phyloP scores from a whole-genome alignment of 2,113 vertebrate species.

The Odocoileus virginianus region DNA sequence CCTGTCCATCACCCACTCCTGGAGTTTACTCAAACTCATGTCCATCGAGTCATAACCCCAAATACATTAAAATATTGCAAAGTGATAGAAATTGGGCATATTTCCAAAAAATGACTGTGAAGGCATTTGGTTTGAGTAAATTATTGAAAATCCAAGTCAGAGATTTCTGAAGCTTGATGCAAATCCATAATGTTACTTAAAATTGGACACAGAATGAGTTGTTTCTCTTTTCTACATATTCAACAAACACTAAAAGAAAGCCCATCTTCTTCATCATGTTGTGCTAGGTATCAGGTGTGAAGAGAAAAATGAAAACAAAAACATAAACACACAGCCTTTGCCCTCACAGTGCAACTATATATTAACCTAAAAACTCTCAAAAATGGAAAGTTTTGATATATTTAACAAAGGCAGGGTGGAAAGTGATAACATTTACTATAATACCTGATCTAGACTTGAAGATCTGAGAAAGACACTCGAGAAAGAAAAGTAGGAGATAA shows the following conservation, averaged over 20 bases:
- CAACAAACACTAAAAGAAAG: background rate
- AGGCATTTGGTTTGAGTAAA: background rate
- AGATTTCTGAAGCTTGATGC: background rate
- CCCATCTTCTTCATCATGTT: background rate
- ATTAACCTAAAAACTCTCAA: background rate
- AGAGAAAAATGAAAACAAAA: background rate
- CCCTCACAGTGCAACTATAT: background rate
- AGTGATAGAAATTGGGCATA: background rate
- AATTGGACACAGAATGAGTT: background rate
- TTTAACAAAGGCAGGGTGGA: background rate
- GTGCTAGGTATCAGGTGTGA: background rate
- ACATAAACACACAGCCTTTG: background rate
- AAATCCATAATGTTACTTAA: background rate
- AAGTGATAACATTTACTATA: background rate
- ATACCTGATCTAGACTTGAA: background rate
- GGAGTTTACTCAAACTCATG: no score
- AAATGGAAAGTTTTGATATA: background rate
- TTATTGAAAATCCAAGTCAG: background rate
- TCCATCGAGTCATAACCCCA: no score
- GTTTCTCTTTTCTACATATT: background rate
- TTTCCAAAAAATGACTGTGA: background rate
- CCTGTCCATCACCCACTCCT: no score
- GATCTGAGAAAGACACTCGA: background rate
- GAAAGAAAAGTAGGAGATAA: background rate
- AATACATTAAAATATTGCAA: background rate